Percentiles rank a stretch among this genome's conserved stretches.
Conservation (phyloP, 2,888 invertebrate genomes). For the Pachymerium ferrugineum region DNA sequence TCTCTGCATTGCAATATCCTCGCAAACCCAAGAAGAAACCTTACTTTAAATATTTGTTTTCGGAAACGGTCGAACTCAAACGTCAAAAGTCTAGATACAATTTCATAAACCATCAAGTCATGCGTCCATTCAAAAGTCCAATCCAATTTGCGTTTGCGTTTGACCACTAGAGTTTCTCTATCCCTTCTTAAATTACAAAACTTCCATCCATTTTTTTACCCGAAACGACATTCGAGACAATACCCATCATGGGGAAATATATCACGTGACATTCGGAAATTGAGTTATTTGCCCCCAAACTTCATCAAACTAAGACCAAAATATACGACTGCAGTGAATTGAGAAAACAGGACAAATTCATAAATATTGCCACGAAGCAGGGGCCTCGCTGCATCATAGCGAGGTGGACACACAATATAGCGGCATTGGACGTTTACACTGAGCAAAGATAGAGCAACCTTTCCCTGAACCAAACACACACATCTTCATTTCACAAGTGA, state of each 20-base stretch:
- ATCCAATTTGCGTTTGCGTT: too few relatives aligned
- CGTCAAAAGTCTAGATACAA: too few relatives aligned
- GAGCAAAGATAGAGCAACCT: not conserved
- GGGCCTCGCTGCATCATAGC: too few relatives aligned
- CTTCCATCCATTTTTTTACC: too few relatives aligned
- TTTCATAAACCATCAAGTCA: too few relatives aligned
- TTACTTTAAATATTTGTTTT: too few relatives aligned
- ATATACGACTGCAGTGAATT: not conserved
- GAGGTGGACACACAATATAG: slow-evolving; percentile 17
- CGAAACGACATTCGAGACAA: not conserved
- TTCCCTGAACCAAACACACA: slow-evolving; percentile 4
- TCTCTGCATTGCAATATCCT: too few relatives aligned
- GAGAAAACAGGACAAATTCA: not conserved
- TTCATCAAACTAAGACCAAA: not conserved
- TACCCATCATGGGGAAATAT: not conserved
- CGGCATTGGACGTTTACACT: not conserved
- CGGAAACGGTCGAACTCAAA: too few relatives aligned
- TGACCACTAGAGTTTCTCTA: too few relatives aligned
- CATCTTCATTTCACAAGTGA: not conserved
- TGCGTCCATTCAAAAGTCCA: too few relatives aligned
- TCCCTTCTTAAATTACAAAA: too few relatives aligned
- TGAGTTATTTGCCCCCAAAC: slow-evolving; percentile 9
- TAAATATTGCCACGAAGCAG: not conserved
- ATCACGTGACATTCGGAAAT: not conserved
- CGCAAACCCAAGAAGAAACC: too few relatives aligned